Base-by-base conservation (phyloP, 2,888 invertebrate genomes). In the Junonia oenone region DNA sequence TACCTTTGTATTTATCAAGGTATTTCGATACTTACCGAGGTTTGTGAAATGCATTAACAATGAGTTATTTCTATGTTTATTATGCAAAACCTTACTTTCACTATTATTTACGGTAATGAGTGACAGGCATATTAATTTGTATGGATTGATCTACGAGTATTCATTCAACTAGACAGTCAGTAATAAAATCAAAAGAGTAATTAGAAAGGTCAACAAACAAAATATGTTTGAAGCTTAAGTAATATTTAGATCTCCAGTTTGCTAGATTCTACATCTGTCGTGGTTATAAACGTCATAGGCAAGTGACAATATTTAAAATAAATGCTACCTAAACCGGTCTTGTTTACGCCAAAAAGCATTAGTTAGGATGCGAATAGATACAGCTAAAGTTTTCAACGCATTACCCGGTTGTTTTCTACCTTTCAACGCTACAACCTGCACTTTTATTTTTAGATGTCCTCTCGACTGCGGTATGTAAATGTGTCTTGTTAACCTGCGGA, bases 371-470 rank as follows among this genome's bases (percentile, higher is more conserved):
- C 47, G 40, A 51, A 47, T 48, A 51, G 58, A 48, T 55, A 38
- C 45, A 48, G 37, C 43, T 50, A 27, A 51, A 56, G 53, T 53
- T 55, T 47, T 59, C 51, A 57, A 61, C 49, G 56, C 55, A 59
- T 58, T 56, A 51, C 54, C 45, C 50, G 54, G 51, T 46, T 61
- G 48, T 55, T 67, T 65, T 62, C 59, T 63, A 62, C 58, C 67
- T 74, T 72, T 73, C 70, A 71, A 73, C 69, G 69, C 68, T 66
- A 59, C 47, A 59, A 59, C 57, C 74, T 73, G 78, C 74, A 74
- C 72, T 78, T 79, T 81, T 84, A 83, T 83, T 83, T 84, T 82
- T 82, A 83, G 81, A 75, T 70, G 71, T 70, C 70, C 73, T 73
- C 72, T 72, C 71, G 65, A 75, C 75, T 76, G 73, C 67, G 73